Percentiles rank a stretch among this genome's conserved stretches.
These are phyloP conservation scores for Lasioglossum oenotherae DNA, from an alignment of 2,888 invertebrate species.

Conservation along the genomic window DNA sequence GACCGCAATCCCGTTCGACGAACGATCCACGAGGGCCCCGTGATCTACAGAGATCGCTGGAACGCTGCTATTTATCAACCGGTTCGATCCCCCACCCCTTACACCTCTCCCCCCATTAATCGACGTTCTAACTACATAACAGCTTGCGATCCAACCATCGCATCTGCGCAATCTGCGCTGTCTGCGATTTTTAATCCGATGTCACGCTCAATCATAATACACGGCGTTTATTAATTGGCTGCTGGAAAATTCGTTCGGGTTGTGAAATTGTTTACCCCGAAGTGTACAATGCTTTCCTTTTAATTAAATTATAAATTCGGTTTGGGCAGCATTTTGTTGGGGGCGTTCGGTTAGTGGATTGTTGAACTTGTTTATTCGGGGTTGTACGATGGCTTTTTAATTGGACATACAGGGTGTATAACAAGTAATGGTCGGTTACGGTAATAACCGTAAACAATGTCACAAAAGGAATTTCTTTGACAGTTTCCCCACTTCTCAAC, in stretches of 20 bases:
- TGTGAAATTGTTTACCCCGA: neutral
- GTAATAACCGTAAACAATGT: no score
- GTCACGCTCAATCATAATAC: neutral
- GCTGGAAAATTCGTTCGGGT: neutral
- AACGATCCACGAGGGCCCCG: neutral
- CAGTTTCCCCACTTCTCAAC: no score
- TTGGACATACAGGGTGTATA: no score
- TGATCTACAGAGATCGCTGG: neutral
- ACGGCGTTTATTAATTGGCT: neutral
- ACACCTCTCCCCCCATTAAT: neutral
- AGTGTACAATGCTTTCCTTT: neutral
- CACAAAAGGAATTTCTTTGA: no score
- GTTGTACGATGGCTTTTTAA: no score
- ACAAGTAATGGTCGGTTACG: no score
- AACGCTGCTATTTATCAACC: constrained; percentile 3
- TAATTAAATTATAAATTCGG: neutral
- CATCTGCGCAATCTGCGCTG: neutral
- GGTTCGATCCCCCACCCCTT: neutral
- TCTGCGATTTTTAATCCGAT: neutral
- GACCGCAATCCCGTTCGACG: neutral
- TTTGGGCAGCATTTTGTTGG: neutral
- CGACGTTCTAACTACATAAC: neutral
- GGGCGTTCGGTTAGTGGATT: neutral
- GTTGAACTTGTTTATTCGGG: neutral
- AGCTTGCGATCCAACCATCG: neutral